Base-by-base conservation (phyloP, 2,113 vertebrate genomes). In the Rhea pennata region DNA sequence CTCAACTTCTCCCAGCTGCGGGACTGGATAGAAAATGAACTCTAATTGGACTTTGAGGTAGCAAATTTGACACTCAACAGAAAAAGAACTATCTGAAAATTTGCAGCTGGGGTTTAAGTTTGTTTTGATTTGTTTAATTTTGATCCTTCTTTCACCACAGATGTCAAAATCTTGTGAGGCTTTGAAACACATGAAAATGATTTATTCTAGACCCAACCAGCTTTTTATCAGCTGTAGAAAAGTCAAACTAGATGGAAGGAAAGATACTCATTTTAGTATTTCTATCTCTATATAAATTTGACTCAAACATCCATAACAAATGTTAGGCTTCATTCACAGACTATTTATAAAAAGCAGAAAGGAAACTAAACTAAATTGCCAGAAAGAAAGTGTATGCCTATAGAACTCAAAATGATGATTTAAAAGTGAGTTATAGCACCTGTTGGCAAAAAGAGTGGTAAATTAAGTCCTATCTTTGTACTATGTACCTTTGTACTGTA, bases 1-100 rank as follows among this genome's bases (percentile, higher is more conserved):
- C 86, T 93, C 86, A 92, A 33, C 86, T 94, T 96, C 69, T 90
- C 83, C 91, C 93, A 97, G 90, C 95, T 96, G 96, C 74, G 84
- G 83, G 64, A 92, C 88, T 94, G 70, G 76, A 44, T 75, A 95
- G 80, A 96, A 96, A 96, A 96, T 95, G 36, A 94, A 85, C 58
- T 85, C 66, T 95, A 96, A 96, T 94, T 96, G 84, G 92, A 96
- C 91, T 94, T 93, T 91, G 93, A 94, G 96, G 92, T 92, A 92
- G 88, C 50, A 94, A 96, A 96, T 94, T 78, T 82, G 20, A 94
- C 53, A 90, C 80, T 92, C 39, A 76, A 84, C 83, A 92, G 77
- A 96, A 96, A 93, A 96, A 90, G 76, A 94, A 58, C 51, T 81
- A 51, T 84, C 69, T 82, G 61, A 94, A 87, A 95, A 92, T 88